phyloP scores from a whole-genome alignment of 2,113 vertebrate genomes.

The Sturnira hondurensis region DNA sequence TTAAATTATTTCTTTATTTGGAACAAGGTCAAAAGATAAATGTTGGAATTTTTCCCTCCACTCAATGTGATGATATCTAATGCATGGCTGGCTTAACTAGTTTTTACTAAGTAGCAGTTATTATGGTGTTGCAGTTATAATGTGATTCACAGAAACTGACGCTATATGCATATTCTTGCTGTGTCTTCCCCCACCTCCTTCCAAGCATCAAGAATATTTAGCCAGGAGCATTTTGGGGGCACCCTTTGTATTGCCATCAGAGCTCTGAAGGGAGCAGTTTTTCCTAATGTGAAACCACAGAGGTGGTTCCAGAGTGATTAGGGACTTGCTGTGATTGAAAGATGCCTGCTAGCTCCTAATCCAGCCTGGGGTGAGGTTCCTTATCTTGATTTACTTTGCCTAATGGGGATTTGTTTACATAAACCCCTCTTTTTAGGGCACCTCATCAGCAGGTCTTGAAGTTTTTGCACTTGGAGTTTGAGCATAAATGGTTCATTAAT shows the following conservation, averaged over 20 bases:
- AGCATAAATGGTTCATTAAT: constrained; percentile 83
- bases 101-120: constrained; percentile 77
- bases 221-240: constrained; percentile 78
- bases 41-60: constrained; percentile 56
- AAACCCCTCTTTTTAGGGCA: constrained; percentile 74
- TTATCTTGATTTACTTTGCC: constrained; percentile 74
- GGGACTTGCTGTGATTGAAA: constrained; percentile 74
- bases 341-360: constrained; percentile 60
- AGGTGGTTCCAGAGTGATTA: constrained; percentile 79
- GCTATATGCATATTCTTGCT: constrained; percentile 58
- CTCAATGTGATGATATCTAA: constrained; percentile 58
- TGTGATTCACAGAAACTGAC: constrained; percentile 71
- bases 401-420: constrained; percentile 82
- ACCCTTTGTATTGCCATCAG: constrained; percentile 82
- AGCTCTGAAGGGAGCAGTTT: constrained; percentile 75
- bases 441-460: constrained; percentile 74
- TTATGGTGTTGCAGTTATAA: constrained; percentile 69
- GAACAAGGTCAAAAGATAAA: constrained; percentile 70
- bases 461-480: constrained; percentile 81
- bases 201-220: constrained; percentile 73
- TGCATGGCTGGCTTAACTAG: constrained; percentile 80
- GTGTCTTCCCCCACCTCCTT: constrained; percentile 17
- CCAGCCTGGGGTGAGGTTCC: constrained; percentile 73
- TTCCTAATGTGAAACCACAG: constrained; percentile 78
- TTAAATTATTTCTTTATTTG: constrained; percentile 65